phyloP scores from a whole-genome alignment of 1,140 invertebrate genomes.

The Drosophila orosa region DNA sequence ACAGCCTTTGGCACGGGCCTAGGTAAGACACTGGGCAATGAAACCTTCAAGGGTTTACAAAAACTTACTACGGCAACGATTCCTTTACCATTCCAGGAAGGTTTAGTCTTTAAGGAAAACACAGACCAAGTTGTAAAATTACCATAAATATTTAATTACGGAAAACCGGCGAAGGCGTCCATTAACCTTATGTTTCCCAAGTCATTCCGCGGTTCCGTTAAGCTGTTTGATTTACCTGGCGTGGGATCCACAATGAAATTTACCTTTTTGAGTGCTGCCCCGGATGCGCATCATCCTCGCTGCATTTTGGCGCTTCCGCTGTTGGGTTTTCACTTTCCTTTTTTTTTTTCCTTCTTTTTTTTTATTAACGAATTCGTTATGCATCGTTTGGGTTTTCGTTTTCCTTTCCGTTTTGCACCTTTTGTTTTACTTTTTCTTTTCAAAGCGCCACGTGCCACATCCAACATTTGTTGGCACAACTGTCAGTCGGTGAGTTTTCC shows the following conservation, averaged over 20 bases:
- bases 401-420: slow-evolving; percentile 70
- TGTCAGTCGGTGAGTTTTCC: slow-evolving; percentile 56
- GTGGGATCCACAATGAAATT: slow-evolving; percentile 32
- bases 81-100: neutral
- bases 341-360: slow-evolving; percentile 40
- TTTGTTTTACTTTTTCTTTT: slow-evolving; percentile 49
- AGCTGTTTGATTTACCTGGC: slow-evolving; percentile 49
- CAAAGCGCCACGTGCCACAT: slow-evolving; percentile 68
- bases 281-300: slow-evolving; percentile 58
- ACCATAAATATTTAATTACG: slow-evolving; percentile 1
- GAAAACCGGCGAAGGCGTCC: neutral
- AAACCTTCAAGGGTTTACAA: neutral
- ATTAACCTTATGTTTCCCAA: slow-evolving; percentile 14
- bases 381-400: slow-evolving; percentile 68
- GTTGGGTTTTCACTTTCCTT: slow-evolving; percentile 70
- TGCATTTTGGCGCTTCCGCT: slow-evolving; percentile 76
- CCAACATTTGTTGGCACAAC: slow-evolving; percentile 81
- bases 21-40: neutral
- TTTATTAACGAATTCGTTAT: slow-evolving; percentile 71
- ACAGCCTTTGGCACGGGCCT: slow-evolving; percentile 37
- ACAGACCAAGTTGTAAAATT: neutral
- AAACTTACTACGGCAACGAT: too few relatives aligned
- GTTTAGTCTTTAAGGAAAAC: neutral
- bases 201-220: slow-evolving; percentile 51
- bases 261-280: slow-evolving; percentile 43